Conservation (phyloP, 2,113 vertebrate species). For the Egretta garzetta region DNA sequence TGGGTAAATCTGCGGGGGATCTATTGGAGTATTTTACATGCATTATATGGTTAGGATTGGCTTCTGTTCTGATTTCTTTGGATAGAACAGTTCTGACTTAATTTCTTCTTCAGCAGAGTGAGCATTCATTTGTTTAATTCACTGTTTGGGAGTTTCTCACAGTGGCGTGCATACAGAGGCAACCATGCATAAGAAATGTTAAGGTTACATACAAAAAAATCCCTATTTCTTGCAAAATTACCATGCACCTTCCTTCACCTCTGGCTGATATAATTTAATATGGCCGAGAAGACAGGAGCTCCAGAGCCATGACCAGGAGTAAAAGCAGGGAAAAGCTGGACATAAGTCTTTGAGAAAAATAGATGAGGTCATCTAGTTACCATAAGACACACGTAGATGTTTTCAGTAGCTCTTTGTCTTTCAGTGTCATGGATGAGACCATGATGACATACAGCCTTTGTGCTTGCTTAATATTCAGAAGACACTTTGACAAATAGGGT, state of each 20-base stretch:
- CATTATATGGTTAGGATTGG: neutral
- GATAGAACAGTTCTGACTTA: neutral
- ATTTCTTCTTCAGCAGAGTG: neutral
- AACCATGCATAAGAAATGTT: neutral
- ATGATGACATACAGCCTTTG: neutral
- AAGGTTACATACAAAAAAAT: neutral
- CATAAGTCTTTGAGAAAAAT: neutral
- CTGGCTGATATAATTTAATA: neutral
- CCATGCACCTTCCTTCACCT: neutral
- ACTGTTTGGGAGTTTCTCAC: neutral
- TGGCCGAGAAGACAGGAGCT: neutral
- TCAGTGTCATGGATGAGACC: neutral
- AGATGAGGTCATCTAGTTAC: neutral
- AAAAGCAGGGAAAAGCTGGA: neutral
- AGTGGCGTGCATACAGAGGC: neutral
- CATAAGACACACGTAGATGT: neutral
- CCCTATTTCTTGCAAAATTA: neutral
- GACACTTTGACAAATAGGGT: conserved; percentile 9
- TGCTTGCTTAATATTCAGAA: neutral
- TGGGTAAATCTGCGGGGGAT: neutral
- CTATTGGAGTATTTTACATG: neutral
- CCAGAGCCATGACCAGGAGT: neutral
- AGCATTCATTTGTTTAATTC: neutral
- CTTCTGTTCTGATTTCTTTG: neutral
- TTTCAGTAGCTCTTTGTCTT: conserved; percentile 17